Evolutionary conservation across 2,888 invertebrate genomes (phyloP).

Genomic region (Agelastica alni): DNA sequence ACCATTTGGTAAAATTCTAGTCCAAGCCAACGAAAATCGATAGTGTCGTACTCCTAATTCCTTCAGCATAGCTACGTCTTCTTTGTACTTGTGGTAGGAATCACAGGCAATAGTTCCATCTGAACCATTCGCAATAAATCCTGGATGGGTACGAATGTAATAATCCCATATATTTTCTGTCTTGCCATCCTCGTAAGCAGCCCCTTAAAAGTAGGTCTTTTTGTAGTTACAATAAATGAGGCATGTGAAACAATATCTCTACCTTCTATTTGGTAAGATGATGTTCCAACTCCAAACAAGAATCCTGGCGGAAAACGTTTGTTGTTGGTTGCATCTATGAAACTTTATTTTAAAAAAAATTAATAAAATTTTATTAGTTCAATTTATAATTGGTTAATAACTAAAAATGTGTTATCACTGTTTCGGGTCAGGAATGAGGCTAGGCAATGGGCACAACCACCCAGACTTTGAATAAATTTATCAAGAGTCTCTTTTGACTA

Average conservation of each 20-base stretch:
- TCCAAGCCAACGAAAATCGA: constrained; percentile 50
- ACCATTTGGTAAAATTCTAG: constrained; percentile 63
- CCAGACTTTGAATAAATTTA: too few species aligned
- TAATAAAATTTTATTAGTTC: too few species aligned
- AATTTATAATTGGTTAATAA: too few species aligned
- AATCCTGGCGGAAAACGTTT: constrained; percentile 37
- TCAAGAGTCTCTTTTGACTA: too few species aligned
- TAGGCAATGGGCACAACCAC: too few species aligned
- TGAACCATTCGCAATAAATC: constrained; percentile 58
- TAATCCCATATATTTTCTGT: constrained; percentile 60
- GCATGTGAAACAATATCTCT: neutral
- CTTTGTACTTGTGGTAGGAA: constrained; percentile 66
- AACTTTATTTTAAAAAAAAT: too few species aligned
- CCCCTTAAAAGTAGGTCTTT: constrained; percentile 33
- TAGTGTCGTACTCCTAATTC: constrained; percentile 63
- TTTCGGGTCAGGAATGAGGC: too few species aligned
- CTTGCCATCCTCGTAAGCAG: constrained; percentile 50
- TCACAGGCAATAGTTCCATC: constrained; percentile 69
- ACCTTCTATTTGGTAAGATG: constrained; percentile 46
- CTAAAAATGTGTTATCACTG: too few species aligned
- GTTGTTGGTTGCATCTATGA: constrained; percentile 25
- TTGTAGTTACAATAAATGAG: neutral
- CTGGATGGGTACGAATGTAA: constrained; percentile 55
- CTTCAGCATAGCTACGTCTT: constrained; percentile 64
- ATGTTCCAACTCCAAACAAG: constrained; percentile 40